phyloP scores from a whole-genome alignment of 2,888 invertebrate species.

The Ichneumoninae sp. region DNA sequence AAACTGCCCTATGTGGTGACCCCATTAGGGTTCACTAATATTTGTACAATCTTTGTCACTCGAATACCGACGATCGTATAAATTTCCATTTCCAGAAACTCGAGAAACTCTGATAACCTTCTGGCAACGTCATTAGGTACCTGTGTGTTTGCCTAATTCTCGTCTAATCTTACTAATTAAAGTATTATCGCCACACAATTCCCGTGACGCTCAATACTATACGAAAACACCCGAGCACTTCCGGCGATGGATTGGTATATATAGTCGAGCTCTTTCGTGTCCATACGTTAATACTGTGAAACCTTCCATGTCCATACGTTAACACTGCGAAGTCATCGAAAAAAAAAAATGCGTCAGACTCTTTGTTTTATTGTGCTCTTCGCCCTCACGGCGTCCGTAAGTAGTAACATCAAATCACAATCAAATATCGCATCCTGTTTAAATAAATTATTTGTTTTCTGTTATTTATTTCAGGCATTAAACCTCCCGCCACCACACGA shows the following conservation, averaged over 20 bases:
- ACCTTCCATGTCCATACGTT: background rate
- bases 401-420: background rate
- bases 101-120: no score
- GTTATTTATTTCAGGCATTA: no score
- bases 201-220: background rate
- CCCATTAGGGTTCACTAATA: background rate
- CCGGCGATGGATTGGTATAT: background rate
- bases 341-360: background rate
- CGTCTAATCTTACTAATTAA: background rate
- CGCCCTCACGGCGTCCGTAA: conserved; percentile 9
- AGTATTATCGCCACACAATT: background rate
- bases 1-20: no score
- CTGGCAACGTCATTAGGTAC: no score
- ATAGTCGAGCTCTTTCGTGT: background rate
- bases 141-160: no score
- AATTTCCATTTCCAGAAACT: background rate
- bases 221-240: no score
- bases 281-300: no score
- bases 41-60: background rate
- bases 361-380: background rate
- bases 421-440: background rate
- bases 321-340: background rate
- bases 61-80: background rate
- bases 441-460: background rate
- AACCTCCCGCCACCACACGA: background rate